These are phyloP conservation scores for Anomalospiza imberbis DNA, from an alignment of 2,797 vertebrate genomes.

Conservation along the genomic window DNA sequence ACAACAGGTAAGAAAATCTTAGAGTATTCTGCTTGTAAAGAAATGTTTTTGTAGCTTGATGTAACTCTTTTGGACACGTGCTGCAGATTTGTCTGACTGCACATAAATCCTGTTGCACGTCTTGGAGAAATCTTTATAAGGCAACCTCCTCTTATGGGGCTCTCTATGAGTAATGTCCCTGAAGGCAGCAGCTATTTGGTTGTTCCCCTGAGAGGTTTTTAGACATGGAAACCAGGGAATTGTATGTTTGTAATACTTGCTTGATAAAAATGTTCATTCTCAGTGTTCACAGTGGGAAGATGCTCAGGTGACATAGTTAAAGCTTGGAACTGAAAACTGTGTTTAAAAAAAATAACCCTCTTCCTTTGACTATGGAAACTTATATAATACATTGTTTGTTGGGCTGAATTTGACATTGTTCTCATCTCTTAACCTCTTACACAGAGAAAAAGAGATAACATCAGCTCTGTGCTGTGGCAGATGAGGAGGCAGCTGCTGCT, in stretches of 20 bases:
- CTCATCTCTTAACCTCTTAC: background rate
- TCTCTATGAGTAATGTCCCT: background rate
- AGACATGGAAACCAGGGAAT: background rate
- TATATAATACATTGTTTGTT: fast-evolving
- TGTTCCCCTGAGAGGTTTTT: background rate
- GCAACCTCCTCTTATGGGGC: fast-evolving
- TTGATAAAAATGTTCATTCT: background rate
- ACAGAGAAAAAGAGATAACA: conserved; percentile 90
- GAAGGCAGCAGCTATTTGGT: background rate
- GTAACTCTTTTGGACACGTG: background rate
- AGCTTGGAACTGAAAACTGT: background rate
- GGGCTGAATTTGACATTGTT: background rate
- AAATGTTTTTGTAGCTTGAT: background rate
- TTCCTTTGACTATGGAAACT: background rate
- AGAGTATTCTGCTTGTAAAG: background rate
- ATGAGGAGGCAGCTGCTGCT: conserved; percentile 96
- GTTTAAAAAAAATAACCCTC: background rate
- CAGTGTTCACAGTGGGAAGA: background rate
- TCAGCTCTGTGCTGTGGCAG: conserved; percentile 96
- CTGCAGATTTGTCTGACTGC: background rate
- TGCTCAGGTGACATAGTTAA: background rate
- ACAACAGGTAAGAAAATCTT: conserved; percentile 83
- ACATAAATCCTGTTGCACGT: fast-evolving
- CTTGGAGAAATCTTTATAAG: background rate
- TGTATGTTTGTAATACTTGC: background rate